Evolutionary conservation across 2,113 vertebrate species (phyloP).

Genomic region (Phrynosoma blainvillii): DNA sequence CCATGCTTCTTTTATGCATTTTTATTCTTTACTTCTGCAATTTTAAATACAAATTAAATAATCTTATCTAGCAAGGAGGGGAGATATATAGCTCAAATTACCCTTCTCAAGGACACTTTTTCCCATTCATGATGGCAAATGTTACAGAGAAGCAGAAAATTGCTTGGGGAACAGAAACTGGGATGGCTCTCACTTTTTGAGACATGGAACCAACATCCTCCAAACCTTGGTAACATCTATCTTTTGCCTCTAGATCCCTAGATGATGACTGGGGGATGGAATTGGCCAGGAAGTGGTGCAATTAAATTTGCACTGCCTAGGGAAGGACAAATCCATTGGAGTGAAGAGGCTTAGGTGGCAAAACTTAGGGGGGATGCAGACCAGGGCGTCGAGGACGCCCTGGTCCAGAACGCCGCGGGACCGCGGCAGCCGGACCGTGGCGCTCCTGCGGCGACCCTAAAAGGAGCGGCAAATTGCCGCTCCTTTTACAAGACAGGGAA

Average conservation of each 20-base stretch:
- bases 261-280: neutral
- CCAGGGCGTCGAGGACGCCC: too few species aligned
- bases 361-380: too few species aligned
- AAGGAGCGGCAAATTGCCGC: too few species aligned
- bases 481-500: too few species aligned
- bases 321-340: neutral
- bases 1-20: slow-evolving; percentile 14
- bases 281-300: neutral
- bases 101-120: neutral
- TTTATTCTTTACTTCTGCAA: neutral
- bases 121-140: neutral
- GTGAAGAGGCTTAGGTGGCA: too few species aligned
- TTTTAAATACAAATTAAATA: neutral
- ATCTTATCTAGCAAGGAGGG: neutral
- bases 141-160: neutral
- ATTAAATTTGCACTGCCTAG: neutral
- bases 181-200: neutral
- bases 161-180: neutral
- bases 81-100: neutral
- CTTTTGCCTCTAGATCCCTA: neutral
- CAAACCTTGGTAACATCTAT: neutral
- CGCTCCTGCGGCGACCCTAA: too few species aligned
- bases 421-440: too few species aligned
- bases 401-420: too few species aligned
- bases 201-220: neutral